These are phyloP conservation scores for Nasonia longicornis DNA, from an alignment of 1,140 invertebrate species.

Conservation along the genomic window DNA sequence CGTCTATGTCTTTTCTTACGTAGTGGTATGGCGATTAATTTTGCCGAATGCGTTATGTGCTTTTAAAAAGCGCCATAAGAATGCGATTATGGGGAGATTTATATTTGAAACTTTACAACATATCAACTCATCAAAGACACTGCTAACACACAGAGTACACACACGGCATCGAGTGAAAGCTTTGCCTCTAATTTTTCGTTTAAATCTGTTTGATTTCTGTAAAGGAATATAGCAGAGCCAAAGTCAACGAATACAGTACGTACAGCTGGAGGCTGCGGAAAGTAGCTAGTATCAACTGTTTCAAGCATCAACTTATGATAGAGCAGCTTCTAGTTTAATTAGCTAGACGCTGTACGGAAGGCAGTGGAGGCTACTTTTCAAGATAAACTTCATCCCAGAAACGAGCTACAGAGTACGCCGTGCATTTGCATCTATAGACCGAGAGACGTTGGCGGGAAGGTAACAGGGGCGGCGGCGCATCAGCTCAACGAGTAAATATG, in stretches of 20 bases:
- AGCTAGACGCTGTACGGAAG: neutral
- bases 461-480: neutral
- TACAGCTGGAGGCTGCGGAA: neutral
- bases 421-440: constrained; percentile 31
- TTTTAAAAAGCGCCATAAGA: neutral
- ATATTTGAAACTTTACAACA: neutral
- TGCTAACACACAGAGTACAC: too few species aligned
- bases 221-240: neutral
- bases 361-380: constrained; percentile 9
- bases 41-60: neutral
- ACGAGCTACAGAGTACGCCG: neutral
- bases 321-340: constrained; percentile 36
- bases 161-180: too few species aligned
- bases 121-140: too few species aligned
- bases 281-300: constrained; percentile 31
- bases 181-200: too few species aligned
- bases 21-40: neutral
- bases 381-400: constrained; percentile 28
- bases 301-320: constrained; percentile 27
- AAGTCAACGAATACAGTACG: neutral
- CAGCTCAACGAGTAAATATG: constrained; percentile 32
- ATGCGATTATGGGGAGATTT: neutral
- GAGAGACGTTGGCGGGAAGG: neutral
- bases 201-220: neutral
- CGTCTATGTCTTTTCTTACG: neutral